Conservation (phyloP, 2,888 invertebrate species). For the Phorcus lineatus region DNA sequence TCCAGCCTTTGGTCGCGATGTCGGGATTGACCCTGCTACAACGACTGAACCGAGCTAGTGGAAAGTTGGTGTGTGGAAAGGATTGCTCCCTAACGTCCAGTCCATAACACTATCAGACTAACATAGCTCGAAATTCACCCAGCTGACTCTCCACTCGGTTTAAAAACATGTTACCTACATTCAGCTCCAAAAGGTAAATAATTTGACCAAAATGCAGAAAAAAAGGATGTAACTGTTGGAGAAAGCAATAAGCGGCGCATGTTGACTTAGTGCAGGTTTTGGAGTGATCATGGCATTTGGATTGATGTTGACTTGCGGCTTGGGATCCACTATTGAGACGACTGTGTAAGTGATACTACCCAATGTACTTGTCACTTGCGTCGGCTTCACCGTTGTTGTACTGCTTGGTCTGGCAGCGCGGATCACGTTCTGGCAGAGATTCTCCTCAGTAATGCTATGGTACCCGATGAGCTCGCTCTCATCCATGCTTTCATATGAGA, state of each 20-base stretch:
- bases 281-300: not conserved
- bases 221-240: not conserved
- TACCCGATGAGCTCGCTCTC: not conserved
- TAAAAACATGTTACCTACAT: no score
- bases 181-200: no score
- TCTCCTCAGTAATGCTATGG: slow-evolving; percentile 14
- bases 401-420: not conserved
- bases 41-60: no score
- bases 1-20: no score
- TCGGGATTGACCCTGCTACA: no score
- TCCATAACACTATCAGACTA: no score
- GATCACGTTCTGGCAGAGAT: slow-evolving; percentile 5
- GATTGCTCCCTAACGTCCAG: no score
- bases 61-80: no score
- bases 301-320: not conserved
- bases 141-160: no score
- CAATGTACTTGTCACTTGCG: not conserved
- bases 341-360: not conserved
- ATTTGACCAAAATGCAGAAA: no score
- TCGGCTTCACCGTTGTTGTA: not conserved
- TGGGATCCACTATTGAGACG: not conserved
- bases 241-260: not conserved
- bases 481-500: slow-evolving; percentile 28
- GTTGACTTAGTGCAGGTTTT: not conserved
- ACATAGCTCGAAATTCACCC: no score